Conservation (phyloP, 1,140 invertebrate species). For the Mercenaria mercenaria region DNA sequence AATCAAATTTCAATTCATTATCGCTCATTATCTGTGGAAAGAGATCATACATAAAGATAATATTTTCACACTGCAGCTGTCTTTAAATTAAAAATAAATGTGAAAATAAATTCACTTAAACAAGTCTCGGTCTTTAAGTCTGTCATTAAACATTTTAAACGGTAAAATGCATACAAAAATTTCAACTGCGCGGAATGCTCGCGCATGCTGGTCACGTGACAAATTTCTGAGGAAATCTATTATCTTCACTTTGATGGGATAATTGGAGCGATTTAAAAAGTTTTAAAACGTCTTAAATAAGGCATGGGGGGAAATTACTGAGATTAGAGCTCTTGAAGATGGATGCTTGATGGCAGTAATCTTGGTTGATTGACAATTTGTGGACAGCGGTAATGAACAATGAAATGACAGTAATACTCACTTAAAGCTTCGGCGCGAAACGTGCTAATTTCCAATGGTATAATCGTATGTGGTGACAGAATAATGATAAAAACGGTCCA, state of each 20-base stretch:
- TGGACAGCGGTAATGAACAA: neutral
- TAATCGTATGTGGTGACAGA: neutral
- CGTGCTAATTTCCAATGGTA: neutral
- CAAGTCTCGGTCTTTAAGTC: neutral
- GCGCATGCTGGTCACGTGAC: conserved; percentile 24
- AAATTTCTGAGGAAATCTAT: neutral
- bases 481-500: neutral
- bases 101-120: conserved; percentile 1
- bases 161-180: neutral
- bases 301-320: conserved; percentile 1
- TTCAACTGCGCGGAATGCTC: neutral
- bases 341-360: conserved; percentile 17
- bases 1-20: too few species aligned
- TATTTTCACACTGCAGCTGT: neutral
- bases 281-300: conserved; percentile 55
- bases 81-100: neutral
- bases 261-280: conserved; percentile 45
- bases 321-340: conserved; percentile 1
- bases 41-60: neutral
- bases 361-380: neutral
- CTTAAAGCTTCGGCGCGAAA: neutral
- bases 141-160: conserved; percentile 6
- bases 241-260: conserved; percentile 15
- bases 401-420: conserved; percentile 26
- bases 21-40: too few species aligned